Base-by-base conservation (phyloP, 2,888 invertebrate species). In the Nemurella pictetii region DNA sequence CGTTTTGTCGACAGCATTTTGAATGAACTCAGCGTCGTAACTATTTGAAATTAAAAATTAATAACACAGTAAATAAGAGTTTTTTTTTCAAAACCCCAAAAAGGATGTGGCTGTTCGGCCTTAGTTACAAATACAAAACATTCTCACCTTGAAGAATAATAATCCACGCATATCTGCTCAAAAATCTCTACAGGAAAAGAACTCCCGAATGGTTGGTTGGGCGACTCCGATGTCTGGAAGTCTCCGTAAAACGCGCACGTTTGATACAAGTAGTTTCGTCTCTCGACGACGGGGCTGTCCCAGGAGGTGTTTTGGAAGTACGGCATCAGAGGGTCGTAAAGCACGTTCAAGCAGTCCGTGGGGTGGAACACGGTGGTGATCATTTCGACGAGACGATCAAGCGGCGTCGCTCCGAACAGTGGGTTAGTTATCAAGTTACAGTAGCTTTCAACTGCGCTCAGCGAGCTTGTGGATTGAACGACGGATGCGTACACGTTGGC, bases 241-340 rank as follows among this genome's bases (percentile, higher is more conserved):
- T 94, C 97, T 84, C 96, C 97, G 89, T 94, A 97, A 91, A 97
- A 96, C 83, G 94, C 94, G 89, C 97, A 97, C 0, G 95, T 96
- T 90, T 97, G 97, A 89, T 95, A 96, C 0, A 92, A 92, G 96
- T 96, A 96, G 78, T 94, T 93, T 0, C 95, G 55, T 20, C 55
- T 55, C 55, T 55, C 55, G 55, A 55, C 55, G 2, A 55, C 55
- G 7, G 72, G 72, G 12, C 82, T 72, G 20, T 27, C 29, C 82
- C 82, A 82, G 2, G 72, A 72, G 27, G 82, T 55, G 55, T 82
- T 82, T 1, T 15, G 27, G 55, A 55, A 55, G 55, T 55, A 55
- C 5, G 55, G 55, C 9, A 55, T 12, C 9, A 55, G 55, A 12
- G 36, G 55, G 2, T 26, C n/a, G 82, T 82, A 82, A 27, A 27